Base-by-base conservation (phyloP, 2,113 vertebrate genomes). In the Saccopteryx bilineata region DNA sequence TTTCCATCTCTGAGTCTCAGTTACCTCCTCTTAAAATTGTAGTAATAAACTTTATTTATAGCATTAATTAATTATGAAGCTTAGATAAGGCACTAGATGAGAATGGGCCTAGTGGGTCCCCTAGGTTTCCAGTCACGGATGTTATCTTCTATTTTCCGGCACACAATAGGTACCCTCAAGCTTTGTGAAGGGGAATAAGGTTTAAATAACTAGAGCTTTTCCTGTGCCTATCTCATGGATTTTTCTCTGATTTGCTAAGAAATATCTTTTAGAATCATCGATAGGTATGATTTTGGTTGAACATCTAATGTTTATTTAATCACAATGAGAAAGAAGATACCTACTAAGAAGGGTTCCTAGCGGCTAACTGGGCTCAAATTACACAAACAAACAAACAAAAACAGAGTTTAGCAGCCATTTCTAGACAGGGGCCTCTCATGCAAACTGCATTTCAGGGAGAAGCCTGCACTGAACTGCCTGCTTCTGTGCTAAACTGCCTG, bases 71-170 rank as follows among this genome's bases (percentile, higher is more conserved):
- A 56, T 60, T 23, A 48, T 28, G 54, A 33, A 28, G 33, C 52
- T 48, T 50, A 39, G 11, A 11, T 33, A 61, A 39, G 75, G 18
- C 7, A 5, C 15, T 17, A 23, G n/a, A 11, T 24, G 12, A 24
- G 39, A 17, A 17, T 8, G n/a, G n/a, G 68, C 31, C 17, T 1
- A 0, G 2, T 31, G 60, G 3, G 5, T 33, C n/a, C 1, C 66
- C 11, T n/a, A 8, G 46, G 28, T 54, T 39, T 46, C 10, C 61
- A 33, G 6, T 26, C 26, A 33, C 2, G 13, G 13, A 7, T 21
- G 52, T 14, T 33, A 4, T 68, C 65, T 63, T 63, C 17, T 17
- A 28, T 63, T 28, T 61, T 28, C 28, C 19, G 63, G 39, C 28
- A 31, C 23, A 1, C 12, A 19, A 7, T 10, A 13, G 31, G 8